Evolutionary conservation across 92 coral and sea anemone species (phyloP), one percentile per base, ranked within the genome.

Genomic region (Parazoanthus darwini): DNA sequence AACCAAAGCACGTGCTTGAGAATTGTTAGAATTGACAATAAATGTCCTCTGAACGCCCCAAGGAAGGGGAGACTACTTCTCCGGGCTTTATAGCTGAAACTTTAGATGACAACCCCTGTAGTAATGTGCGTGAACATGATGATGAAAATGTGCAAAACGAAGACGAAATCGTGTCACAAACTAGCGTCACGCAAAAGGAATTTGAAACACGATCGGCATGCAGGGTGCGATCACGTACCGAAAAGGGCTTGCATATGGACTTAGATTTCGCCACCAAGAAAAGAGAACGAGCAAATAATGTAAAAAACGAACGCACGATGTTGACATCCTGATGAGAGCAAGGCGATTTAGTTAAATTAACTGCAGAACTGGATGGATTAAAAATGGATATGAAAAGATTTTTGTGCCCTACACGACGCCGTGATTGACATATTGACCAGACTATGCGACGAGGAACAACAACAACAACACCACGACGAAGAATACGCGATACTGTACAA

Each of bases 181-280:
- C 23, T 0, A 13, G 78, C 16, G 78, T 37, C 78, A 29, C 78
- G 33, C 16, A 46, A 20, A 25, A 74, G 78, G 78, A 74, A 74
- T 74, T 29, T 46, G 78, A 74, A 74, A 46, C 39, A 87, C 81
- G 89, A 58, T 8, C 4, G 89, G 85, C 78, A 87, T 87, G 89
- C 51, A 77, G 85, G 22, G 1, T 29, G 1, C 59, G 77, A 39
- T 56, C 13, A 4, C 75, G 85, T 3, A 51, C 85, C 0, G 46
- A 33, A 37, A 87, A 78, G 44, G 85, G 89, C 38, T 46, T 87
- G 48, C 43, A 78, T 38, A 33, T 87, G 59, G 89, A 78, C 42
- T 26, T 87, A 33, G 77, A 87, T 10, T 20, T 87, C 36, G 33
- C 33, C 33, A 39, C 77, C 89, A 33, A 9, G 22, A 10, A 77